Evolutionary conservation across 2,797 vertebrate species (phyloP), one percentile per base, ranked within the genome.

Genomic region (Mormyrus hasselquistii): DNA sequence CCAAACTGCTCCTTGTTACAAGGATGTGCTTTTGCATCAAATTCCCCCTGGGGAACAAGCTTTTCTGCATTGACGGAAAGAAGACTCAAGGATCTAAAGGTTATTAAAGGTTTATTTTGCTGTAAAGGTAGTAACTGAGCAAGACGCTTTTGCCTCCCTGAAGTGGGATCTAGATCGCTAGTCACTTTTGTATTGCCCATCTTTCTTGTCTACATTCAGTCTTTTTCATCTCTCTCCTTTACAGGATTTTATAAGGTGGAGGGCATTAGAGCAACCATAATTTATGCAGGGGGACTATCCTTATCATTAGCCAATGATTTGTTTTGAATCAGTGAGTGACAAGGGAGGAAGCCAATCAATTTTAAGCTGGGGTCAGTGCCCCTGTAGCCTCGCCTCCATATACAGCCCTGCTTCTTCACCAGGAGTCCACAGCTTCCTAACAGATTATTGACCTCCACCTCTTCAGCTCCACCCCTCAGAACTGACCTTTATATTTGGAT

Each of bases 401-500:
- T 25, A 62, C 22, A 62, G 22, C 22, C 59, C n/a, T 25, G 22
- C 22, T 62, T 8, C 59, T 25, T 25, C 59, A 2, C 22, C 22
- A 62, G 55, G 55, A 57, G 8, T 89, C 41, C 88, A 49, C 29
- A 85, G 16, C 22, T 62, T 55, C 5, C 88, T 59, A 22, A 89
- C 57, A 49, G 52, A 85, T 85, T 62, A 49, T n/a, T 12, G 25
- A 8, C 6, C 29, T 34, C 4, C 41, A 29, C 19, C 52, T 89
- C 73, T 47, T 3, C 41, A 22, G 52, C 76, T 22, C 50, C 49
- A 12, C 52, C 57, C 14, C 34, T 14, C 29, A 38, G 76, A 59
- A 82, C 16, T 53, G 10, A 76, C 55, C n/a, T 85, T 89, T 65
- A 85, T 84, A 65, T 85, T 84, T 62, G 49, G 22, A 65, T 41